Evolutionary conservation across 2,113 vertebrate genomes (phyloP).

Genomic region (Euleptes europaea): DNA sequence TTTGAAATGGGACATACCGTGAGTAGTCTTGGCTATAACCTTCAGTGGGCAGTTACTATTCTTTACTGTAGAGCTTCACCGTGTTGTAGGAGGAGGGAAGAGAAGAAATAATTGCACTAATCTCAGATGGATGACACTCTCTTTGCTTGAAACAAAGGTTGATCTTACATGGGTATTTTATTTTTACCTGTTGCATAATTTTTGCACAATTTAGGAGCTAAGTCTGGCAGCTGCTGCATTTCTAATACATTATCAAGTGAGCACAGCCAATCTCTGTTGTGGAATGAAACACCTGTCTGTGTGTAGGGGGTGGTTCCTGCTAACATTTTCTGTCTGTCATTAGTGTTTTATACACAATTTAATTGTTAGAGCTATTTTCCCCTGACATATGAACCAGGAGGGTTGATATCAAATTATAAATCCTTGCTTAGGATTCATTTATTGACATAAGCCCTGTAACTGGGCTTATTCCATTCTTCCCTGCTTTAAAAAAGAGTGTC

Average conservation of each 20-base stretch:
- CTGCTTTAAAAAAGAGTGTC: not conserved
- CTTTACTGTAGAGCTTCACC: not conserved
- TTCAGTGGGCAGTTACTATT: not conserved
- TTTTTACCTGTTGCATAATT: not conserved
- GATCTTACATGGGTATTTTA: not conserved
- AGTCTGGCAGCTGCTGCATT: not conserved
- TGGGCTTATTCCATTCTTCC: not conserved
- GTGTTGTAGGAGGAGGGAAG: too few species aligned
- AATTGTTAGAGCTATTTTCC: not conserved
- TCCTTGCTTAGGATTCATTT: not conserved
- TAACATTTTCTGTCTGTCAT: not conserved
- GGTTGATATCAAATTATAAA: not conserved
- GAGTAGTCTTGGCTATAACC: not conserved
- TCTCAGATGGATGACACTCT: not conserved
- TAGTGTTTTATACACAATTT: not conserved
- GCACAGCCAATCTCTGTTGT: not conserved
- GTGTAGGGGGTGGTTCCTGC: not conserved
- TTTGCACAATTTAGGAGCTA: not conserved
- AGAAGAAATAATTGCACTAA: not conserved
- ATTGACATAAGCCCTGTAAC: not conserved
- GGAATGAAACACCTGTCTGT: not conserved
- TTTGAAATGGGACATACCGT: not conserved
- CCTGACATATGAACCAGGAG: not conserved
- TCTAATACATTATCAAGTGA: not conserved
- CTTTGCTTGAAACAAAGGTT: not conserved